These are phyloP conservation scores for Glandiceps talaboti DNA, from an alignment of 53 echinoderm and acorn worm genomes.

Conservation along the genomic window DNA sequence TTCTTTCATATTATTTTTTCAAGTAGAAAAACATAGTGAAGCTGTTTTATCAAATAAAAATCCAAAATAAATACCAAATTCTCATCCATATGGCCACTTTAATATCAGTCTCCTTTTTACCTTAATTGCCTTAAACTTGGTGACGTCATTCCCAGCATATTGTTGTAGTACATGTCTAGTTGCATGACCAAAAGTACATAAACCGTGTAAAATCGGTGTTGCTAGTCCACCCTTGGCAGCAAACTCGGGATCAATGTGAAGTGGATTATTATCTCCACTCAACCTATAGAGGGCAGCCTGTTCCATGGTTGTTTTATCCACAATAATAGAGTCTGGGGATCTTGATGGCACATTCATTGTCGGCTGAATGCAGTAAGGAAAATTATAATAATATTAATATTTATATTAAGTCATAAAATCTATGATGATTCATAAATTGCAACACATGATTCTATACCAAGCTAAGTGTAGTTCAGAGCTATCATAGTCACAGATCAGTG, in stretches of 20 bases:
- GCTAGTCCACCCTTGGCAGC: constrained; percentile 92
- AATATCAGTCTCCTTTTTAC: constrained; percentile 33
- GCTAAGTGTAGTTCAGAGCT: too few relatives aligned
- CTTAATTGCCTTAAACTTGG: constrained; percentile 92
- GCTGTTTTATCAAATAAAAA: too few relatives aligned
- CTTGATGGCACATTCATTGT: constrained; percentile 63
- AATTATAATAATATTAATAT: too few relatives aligned
- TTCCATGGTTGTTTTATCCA: constrained; percentile 53
- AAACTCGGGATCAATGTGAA: constrained; percentile 87
- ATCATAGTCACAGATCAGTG: too few relatives aligned
- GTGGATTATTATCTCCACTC: constrained; percentile 76
- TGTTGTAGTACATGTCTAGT: constrained; percentile 84
- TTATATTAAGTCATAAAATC: too few relatives aligned
- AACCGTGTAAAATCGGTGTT: constrained; percentile 83
- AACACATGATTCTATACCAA: too few relatives aligned
- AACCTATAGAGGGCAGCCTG: constrained; percentile 89
- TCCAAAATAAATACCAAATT: too few relatives aligned
- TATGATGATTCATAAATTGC: too few relatives aligned
- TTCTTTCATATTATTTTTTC: too few relatives aligned
- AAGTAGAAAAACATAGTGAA: too few relatives aligned
- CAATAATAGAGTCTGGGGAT: constrained; percentile 63
- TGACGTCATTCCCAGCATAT: constrained; percentile 83
- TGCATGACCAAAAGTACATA: constrained; percentile 84
- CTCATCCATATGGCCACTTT: too few relatives aligned
- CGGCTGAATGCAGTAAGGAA: constrained; percentile 18